A percentile compares a stretch with the other conserved stretches of the same genome.
These are phyloP conservation scores for Oikopleura vanhoeffeni DNA, from an alignment of 23 tunicate species.

Conservation along the genomic window DNA sequence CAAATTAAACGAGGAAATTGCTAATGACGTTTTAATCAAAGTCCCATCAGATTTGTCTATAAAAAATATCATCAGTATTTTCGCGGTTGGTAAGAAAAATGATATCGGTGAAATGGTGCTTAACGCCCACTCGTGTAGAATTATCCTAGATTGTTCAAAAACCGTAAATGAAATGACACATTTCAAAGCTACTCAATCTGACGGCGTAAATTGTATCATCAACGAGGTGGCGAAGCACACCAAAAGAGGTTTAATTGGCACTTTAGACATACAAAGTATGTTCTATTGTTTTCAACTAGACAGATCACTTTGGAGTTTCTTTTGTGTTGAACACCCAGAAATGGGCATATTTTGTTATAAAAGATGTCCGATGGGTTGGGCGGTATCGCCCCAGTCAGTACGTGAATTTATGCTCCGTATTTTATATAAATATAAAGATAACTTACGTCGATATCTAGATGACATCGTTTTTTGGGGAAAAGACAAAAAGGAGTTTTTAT, in stretches of 20 bases:
- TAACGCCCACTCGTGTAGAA: neutral
- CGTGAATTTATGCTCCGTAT: neutral
- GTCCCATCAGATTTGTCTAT: neutral
- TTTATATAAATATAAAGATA: neutral
- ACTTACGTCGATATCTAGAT: neutral
- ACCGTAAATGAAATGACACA: neutral
- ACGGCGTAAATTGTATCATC: neutral
- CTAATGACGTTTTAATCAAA: neutral
- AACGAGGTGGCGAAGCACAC: neutral
- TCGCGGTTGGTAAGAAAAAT: neutral
- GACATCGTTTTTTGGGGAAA: neutral
- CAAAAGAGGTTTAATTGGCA: neutral
- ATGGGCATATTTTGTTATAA: neutral
- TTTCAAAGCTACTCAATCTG: neutral
- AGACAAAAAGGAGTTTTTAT: neutral
- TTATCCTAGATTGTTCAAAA: neutral
- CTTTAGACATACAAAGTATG: neutral
- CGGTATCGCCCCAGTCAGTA: too few species aligned
- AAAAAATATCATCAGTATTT: neutral
- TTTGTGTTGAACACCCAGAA: neutral
- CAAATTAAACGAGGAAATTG: neutral
- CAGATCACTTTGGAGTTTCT: neutral
- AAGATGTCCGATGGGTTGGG: slow-evolving; percentile 4
- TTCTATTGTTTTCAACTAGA: neutral
- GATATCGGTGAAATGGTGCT: neutral